Percentiles rank a stretch among this genome's conserved stretches.
Evolutionary conservation across 2,113 vertebrate species (phyloP).

Genomic region (Ascaphus truei): DNA sequence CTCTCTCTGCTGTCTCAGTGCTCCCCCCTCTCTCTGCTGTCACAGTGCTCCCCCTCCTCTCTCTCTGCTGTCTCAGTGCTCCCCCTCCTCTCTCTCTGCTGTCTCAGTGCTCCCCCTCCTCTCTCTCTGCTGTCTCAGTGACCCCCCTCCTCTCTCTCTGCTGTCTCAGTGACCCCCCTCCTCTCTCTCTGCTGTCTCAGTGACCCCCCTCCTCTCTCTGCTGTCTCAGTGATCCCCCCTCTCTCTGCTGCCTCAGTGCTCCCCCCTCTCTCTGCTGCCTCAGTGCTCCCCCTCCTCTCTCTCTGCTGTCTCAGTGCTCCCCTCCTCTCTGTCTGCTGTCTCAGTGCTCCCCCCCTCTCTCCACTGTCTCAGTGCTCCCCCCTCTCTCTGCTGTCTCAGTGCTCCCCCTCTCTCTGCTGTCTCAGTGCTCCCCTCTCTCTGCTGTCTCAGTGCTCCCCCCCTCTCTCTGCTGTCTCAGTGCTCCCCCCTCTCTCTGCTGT

Average conservation of each 20-base stretch:
- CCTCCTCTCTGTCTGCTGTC: not conserved
- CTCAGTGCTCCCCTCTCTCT: no score
- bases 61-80: not conserved
- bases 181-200: no score
- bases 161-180: no score
- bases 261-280: conserved; percentile 1
- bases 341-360: not conserved
- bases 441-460: not conserved
- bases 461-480: conserved; percentile 25
- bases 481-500: conserved; percentile 20
- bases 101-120: not conserved
- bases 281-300: no score
- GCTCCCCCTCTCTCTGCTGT: not conserved
- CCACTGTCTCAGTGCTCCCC: conserved; percentile 27
- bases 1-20: no score
- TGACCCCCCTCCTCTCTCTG: not conserved
- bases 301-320: not conserved
- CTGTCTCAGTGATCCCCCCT: no score
- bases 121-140: not conserved
- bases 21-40: not conserved
- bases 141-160: not conserved
- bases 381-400: conserved; percentile 23
- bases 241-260: not conserved
- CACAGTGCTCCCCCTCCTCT: not conserved
- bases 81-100: not conserved